A percentile compares a stretch with the other conserved stretches of the same genome.
These are phyloP conservation scores for Apis mellifera DNA, from an alignment of 1,140 invertebrate genomes.

Conservation along the genomic window Amel_HAv3.1 CM009946.2:5155001-5155500, in stretches of 20 bases:
- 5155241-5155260: neutral
- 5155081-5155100: neutral
- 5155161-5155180: neutral
- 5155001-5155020: neutral
- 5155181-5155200: no score
- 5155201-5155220: neutral
- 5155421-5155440: constrained; percentile 75
- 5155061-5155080: constrained; percentile 12
- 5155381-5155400: constrained; percentile 73
- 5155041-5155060: constrained; percentile 2
- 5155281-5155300: constrained; percentile 8
- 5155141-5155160: constrained; percentile 14
- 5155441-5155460: constrained; percentile 71
- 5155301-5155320: constrained; percentile 1
- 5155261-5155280: neutral
- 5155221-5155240: neutral
- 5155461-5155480: constrained; percentile 69
- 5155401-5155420: constrained; percentile 74
- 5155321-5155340: constrained; percentile 58
- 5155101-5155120: neutral
- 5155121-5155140: constrained; percentile 15
- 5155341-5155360: constrained; percentile 69
- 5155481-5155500: constrained; percentile 73
- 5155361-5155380: constrained; percentile 70
- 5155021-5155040: constrained; percentile 11